phyloP scores from a whole-genome alignment of 2,888 invertebrate species.

The Drosophila peninsularis region DNA sequence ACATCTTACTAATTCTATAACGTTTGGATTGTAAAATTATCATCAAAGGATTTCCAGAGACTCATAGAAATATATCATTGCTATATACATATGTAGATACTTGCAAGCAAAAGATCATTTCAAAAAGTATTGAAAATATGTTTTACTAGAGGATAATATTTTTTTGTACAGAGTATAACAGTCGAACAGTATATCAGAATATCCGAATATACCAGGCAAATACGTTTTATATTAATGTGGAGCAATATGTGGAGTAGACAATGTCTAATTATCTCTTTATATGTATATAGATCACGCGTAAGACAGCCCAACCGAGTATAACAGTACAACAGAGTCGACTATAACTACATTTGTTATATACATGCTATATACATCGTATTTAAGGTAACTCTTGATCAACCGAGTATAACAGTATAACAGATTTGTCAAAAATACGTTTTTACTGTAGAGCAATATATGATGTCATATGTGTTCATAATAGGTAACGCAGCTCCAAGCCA shows the following conservation, averaged over 20 bases:
- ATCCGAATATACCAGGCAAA: background rate
- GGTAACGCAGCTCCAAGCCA: background rate
- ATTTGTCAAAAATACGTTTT: background rate
- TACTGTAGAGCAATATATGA: no score
- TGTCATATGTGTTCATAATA: background rate
- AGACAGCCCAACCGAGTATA: background rate
- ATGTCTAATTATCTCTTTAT: background rate
- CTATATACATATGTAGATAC: background rate
- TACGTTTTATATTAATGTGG: background rate
- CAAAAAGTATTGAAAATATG: background rate
- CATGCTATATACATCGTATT: no score
- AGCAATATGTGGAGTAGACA: background rate
- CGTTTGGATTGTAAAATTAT: constrained; percentile 23
- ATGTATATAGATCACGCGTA: no score
- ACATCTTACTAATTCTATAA: constrained; percentile 17
- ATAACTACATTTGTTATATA: background rate
- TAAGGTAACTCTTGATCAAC: no score
- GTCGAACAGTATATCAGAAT: background rate
- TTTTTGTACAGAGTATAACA: background rate
- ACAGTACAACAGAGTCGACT: background rate
- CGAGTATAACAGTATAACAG: background rate
- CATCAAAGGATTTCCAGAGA: constrained; percentile 5
- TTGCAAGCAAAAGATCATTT: background rate
- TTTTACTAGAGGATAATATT: background rate
- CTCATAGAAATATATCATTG: constrained; percentile 1